Evolutionary conservation across 1,140 invertebrate species (phyloP).

Genomic region (Maniola jurtina): DNA sequence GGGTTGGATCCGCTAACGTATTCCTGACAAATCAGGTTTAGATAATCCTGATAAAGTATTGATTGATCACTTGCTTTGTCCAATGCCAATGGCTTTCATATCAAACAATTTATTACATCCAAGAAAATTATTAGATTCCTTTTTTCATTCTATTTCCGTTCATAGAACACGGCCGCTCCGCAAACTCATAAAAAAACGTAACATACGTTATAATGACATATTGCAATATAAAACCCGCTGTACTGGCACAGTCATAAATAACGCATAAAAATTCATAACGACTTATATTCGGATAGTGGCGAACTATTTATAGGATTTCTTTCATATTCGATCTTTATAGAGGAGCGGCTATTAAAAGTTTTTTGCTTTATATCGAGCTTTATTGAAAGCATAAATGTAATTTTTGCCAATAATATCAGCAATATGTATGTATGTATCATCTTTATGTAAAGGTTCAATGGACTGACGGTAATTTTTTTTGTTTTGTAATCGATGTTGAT

Average conservation of each 20-base stretch:
- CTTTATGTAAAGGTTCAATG: not conserved
- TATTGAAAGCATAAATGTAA: constrained; percentile 8
- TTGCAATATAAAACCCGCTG: constrained; percentile 22
- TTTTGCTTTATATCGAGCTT: constrained; percentile 2
- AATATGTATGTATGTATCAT: not conserved
- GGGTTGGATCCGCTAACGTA: too few species aligned
- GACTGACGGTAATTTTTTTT: too few species aligned
- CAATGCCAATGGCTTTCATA: too few species aligned
- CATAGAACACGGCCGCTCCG: not conserved
- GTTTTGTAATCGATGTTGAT: too few species aligned
- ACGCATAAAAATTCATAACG: constrained; percentile 29
- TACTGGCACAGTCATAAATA: constrained; percentile 31
- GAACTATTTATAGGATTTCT: constrained; percentile 16
- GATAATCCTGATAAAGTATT: too few species aligned
- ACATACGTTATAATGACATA: constrained; percentile 21
- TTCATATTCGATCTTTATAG: constrained; percentile 15
- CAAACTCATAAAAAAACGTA: constrained; percentile 20
- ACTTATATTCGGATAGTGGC: constrained; percentile 18
- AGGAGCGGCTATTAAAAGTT: constrained; percentile 5
- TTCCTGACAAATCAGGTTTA: not conserved
- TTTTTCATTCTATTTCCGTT: constrained; percentile 5
- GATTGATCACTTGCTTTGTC: too few species aligned
- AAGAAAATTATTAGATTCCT: not conserved
- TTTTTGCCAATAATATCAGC: not conserved
- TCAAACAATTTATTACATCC: not conserved